Base-by-base conservation (phyloP, 1,140 invertebrate genomes). In the Sarcophaga peregrina region DNA sequence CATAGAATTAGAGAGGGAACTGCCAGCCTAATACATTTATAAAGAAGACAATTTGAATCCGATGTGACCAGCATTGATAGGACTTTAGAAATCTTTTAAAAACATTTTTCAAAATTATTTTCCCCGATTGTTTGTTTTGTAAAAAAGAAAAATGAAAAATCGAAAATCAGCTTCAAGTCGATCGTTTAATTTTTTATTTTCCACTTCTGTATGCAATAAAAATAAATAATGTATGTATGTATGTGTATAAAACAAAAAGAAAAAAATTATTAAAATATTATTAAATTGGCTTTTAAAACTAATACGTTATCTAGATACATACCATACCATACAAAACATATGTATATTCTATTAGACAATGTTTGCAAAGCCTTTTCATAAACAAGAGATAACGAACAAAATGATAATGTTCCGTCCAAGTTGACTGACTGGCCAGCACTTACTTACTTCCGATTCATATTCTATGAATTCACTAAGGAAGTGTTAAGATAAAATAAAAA, bases 351-450 rank as follows among this genome's bases (percentile, higher is more conserved):
- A 58, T 68, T 68, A 25, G 62, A 25, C 62, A 68, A 20, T 68
- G 17, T 68, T 68, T 68, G 20, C 62, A 68, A 68, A 20, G 62
- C 17, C 5, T 68, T 68, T 68, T 68, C 9, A 20, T 8, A 25
- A 20, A 68, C 17, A 68, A 68, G n/a, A 25, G 20, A 68, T 37
- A 37, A 37, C 25, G 25, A n/a, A 37, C 25, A 4, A 37, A 37
- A 37, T 1, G 25, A 37, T 37, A 37, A 37, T 68, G 17, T 58
- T 68, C 62, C 62, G 62, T 68, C 62, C 62, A 68, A 25, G 62
- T 25, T 68, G 62, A 68, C 62, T 68, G 62, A 68, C 62, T 68
- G 62, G 62, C 17, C n/a, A 7, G 62, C 62, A 68, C 54, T 58
- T 15, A 37, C 1, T 37, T 37, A 37, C 1, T 37, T 37, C 4